phyloP scores from a whole-genome alignment of 2,888 invertebrate genomes.

The Cheilosia variabilis region DNA sequence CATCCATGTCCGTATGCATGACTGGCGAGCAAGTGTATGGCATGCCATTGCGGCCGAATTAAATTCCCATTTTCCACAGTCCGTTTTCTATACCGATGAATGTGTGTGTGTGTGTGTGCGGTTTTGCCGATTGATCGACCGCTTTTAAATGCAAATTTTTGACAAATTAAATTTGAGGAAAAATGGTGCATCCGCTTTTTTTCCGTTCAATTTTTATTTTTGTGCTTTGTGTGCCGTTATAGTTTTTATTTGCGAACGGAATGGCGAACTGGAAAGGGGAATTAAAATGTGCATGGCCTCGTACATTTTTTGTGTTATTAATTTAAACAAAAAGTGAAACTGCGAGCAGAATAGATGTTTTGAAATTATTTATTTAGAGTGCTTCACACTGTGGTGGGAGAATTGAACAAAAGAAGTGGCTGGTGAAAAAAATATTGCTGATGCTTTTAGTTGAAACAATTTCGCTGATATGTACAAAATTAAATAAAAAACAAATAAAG shows the following conservation, averaged over 20 bases:
- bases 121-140: slow-evolving; percentile 51
- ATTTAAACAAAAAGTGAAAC: slow-evolving; percentile 7
- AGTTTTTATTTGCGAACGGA: slow-evolving; percentile 24
- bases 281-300: slow-evolving; percentile 1
- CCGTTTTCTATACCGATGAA: neutral
- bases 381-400: neutral
- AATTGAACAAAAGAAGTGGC: neutral
- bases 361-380: slow-evolving; percentile 54
- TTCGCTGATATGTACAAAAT: neutral
- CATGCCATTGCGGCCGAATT: slow-evolving; percentile 60
- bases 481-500: too few relatives aligned
- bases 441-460: neutral
- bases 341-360: slow-evolving; percentile 1
- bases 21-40: slow-evolving; percentile 54
- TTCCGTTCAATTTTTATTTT: neutral
- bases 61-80: slow-evolving; percentile 55
- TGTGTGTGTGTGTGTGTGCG: neutral
- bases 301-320: slow-evolving; percentile 28
- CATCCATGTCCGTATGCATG: slow-evolving; percentile 54
- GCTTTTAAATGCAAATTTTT: slow-evolving; percentile 74
- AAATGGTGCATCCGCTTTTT: slow-evolving; percentile 31
- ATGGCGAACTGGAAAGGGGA: slow-evolving; percentile 19
- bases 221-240: neutral
- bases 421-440: neutral
- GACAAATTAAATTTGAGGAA: slow-evolving; percentile 71